Conservation (phyloP, 2,797 vertebrate genomes). For the Siniperca obscura region DNA sequence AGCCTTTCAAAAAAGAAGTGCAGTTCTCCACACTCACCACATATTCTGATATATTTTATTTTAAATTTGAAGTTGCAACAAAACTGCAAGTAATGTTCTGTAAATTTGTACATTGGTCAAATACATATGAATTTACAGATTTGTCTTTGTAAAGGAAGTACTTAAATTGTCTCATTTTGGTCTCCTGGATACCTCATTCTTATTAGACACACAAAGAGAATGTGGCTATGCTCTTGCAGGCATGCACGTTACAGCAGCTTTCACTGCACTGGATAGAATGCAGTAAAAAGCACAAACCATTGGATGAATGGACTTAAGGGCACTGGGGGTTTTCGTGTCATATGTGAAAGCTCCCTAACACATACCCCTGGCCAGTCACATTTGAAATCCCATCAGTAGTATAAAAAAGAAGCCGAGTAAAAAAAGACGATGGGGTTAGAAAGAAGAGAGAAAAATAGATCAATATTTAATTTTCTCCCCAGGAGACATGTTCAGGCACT, state of each 20-base stretch:
- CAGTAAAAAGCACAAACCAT: constrained; percentile 10
- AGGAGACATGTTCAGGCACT: constrained; percentile 84
- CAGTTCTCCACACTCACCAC: not conserved
- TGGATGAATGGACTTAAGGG: constrained; percentile 30
- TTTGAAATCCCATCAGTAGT: constrained; percentile 76
- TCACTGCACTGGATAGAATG: not conserved
- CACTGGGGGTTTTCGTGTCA: constrained; percentile 13
- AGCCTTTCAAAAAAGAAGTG: not conserved
- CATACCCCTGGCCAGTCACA: constrained; percentile 58
- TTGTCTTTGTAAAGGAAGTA: not conserved
- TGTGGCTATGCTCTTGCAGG: not conserved
- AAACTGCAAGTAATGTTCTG: not conserved
- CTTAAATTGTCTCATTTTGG: not conserved
- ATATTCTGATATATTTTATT: not conserved
- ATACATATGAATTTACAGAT: not conserved
- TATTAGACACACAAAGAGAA: not conserved
- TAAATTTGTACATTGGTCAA: not conserved
- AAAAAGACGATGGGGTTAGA: constrained; percentile 46
- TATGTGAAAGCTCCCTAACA: constrained; percentile 35
- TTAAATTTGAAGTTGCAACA: not conserved
- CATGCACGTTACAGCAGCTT: not conserved
- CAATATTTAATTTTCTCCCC: constrained; percentile 89
- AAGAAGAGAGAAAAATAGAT: constrained; percentile 84
- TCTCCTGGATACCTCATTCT: not conserved
- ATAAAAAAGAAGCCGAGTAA: constrained; percentile 40